A percentile compares a stretch with the other conserved stretches of the same genome.
These are phyloP conservation scores for Agrilus cyanescens DNA, from an alignment of 2,888 invertebrate genomes.

Conservation along the genomic window DNA sequence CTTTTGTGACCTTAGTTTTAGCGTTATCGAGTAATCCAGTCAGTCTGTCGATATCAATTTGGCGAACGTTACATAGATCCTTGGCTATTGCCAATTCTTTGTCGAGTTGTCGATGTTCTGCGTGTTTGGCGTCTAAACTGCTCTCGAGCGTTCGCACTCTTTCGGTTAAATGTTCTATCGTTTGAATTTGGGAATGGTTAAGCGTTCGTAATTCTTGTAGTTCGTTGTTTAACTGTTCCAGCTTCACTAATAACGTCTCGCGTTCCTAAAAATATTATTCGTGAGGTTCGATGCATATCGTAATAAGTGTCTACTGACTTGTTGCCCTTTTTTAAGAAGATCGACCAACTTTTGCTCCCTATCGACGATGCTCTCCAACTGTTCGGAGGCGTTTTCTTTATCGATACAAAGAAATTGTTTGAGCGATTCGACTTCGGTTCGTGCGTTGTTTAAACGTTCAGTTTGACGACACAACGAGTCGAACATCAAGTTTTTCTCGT, in stretches of 20 bases:
- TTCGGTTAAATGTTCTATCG: conserved; percentile 56
- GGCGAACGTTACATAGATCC: conserved; percentile 62
- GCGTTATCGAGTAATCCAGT: conserved; percentile 73
- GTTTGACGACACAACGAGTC: conserved; percentile 88
- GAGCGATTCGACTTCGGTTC: conserved; percentile 72
- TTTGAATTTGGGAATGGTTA: conserved; percentile 46
- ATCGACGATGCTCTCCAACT: conserved; percentile 53
- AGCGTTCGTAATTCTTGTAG: conserved; percentile 51
- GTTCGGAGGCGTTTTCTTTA: conserved; percentile 39
- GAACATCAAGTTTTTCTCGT: conserved; percentile 80
- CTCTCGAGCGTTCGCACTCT: conserved; percentile 60
- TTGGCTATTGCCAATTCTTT: conserved; percentile 57
- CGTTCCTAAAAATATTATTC: conserved; percentile 44
- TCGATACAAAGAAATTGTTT: conserved; percentile 66
- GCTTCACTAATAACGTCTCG: conserved; percentile 58
- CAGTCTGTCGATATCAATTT: conserved; percentile 69
- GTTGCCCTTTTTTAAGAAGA: conserved; percentile 70
- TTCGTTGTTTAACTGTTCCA: conserved; percentile 66
- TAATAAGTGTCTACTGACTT: too few species aligned
- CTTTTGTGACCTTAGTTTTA: conserved; percentile 52
- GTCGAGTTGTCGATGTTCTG: conserved; percentile 64
- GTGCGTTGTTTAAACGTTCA: conserved; percentile 78
- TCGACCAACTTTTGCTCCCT: conserved; percentile 73
- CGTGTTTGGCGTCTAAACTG: conserved; percentile 58
- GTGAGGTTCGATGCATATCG: too few species aligned